These are phyloP conservation scores for Phylloscopus collybita DNA, from an alignment of 2,797 vertebrate species.

Conservation along the genomic window DNA sequence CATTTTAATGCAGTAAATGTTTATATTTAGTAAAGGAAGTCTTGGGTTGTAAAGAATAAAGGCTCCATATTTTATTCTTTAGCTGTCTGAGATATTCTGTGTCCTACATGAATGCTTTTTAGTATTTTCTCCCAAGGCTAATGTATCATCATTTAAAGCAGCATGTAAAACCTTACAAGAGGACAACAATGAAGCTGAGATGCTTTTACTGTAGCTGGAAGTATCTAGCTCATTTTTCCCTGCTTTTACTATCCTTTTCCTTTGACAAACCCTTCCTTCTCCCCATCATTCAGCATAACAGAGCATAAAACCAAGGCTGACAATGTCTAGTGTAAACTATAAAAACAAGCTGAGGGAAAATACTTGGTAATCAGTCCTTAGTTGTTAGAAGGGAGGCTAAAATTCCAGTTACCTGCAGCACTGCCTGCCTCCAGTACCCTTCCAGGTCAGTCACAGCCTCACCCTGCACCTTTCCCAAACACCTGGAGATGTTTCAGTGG, in stretches of 20 bases:
- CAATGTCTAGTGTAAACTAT: conserved; percentile 45
- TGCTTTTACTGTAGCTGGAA: conserved; percentile 72
- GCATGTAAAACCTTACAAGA: conserved; percentile 74
- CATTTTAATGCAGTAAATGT: conserved; percentile 64
- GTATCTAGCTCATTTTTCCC: conserved; percentile 59
- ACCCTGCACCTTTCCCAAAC: neutral
- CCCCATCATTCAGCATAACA: conserved; percentile 46
- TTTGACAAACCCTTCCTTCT: conserved; percentile 46
- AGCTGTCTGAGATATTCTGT: conserved; percentile 68
- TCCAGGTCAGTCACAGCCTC: neutral
- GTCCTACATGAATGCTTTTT: conserved; percentile 62
- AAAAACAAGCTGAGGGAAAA: conserved; percentile 22
- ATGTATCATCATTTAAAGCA: conserved; percentile 74
- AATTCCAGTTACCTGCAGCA: neutral
- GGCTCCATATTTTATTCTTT: conserved; percentile 52
- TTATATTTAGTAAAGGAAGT: conserved; percentile 68
- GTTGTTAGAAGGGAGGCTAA: neutral
- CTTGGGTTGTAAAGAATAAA: conserved; percentile 67
- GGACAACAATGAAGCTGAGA: conserved; percentile 65
- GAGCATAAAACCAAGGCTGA: conserved; percentile 50
- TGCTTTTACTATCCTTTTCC: conserved; percentile 61
- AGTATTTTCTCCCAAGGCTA: conserved; percentile 75
- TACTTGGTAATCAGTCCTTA: conserved; percentile 5
- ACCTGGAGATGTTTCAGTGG: neutral
- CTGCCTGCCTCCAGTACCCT: neutral